Evolutionary conservation across 1,140 invertebrate species (phyloP).

Genomic region (Oedothorax gibbosus): DNA sequence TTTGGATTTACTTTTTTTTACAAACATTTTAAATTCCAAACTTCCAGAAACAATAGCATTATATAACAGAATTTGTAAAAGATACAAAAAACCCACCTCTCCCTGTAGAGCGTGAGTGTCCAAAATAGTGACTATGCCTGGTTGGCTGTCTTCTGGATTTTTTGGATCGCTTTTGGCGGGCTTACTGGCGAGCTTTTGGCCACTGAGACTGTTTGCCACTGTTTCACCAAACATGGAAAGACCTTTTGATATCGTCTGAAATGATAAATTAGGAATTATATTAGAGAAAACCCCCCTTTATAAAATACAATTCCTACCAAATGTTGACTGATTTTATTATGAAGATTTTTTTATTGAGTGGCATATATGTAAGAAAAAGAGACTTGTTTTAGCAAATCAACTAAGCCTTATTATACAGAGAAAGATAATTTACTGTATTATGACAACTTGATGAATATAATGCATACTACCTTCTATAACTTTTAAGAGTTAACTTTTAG

Average conservation of each 20-base stretch:
- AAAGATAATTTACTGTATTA: too few species aligned
- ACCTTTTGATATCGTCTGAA: constrained; percentile 67
- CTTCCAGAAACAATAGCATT: neutral
- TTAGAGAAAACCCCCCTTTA: too few species aligned
- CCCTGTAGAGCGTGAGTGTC: constrained; percentile 75
- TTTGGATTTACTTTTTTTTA: too few species aligned
- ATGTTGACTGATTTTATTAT: too few species aligned
- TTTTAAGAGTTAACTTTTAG: too few species aligned
- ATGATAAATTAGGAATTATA: neutral
- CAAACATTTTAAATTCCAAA: neutral
- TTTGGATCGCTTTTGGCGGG: constrained; percentile 65
- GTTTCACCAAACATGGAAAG: constrained; percentile 88
- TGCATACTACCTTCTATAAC: too few species aligned
- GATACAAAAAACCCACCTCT: constrained; percentile 22
- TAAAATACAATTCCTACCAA: neutral
- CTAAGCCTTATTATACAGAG: too few species aligned
- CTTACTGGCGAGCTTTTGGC: constrained; percentile 68
- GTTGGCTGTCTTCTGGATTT: constrained; percentile 72
- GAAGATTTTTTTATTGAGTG: too few species aligned
- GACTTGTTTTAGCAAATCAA: too few species aligned
- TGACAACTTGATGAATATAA: too few species aligned
- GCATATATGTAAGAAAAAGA: too few species aligned
- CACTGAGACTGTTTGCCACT: constrained; percentile 89
- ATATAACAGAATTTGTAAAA: neutral
- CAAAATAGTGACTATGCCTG: constrained; percentile 89